Base-by-base conservation (phyloP, 2,888 invertebrate genomes). In the Trichogramma evanescens region DNA sequence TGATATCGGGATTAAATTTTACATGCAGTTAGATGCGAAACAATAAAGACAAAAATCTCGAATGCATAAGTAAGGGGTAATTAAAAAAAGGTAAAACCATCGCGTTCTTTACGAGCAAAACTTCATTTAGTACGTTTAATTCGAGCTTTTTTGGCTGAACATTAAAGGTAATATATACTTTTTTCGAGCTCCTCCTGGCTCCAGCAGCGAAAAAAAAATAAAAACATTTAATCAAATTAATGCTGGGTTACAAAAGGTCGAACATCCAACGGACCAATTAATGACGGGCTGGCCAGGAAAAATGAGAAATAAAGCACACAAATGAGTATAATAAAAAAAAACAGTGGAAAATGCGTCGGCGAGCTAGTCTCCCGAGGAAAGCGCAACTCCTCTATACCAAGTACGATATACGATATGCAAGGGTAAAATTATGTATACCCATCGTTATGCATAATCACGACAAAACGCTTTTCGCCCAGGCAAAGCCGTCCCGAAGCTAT, bases 371-470 rank as follows among this genome's bases (percentile, higher is more conserved):
- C 1, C 4, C 5, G 48, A 26, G 4, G 49, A 50, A 42, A 42
- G 41, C 26, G 42, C 1, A 41, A 40, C 45, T 4, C 7, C 38
- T 39, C n/a, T 10, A 45, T 9, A 5, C 5, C 13, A 56, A 38
- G 9, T 26, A 26, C 8, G 50, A 49, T 26, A 8, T 13, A 49
- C 39, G 45, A 44, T 10, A 53, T 9, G 44, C 9, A 13, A 26
- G 26, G 26, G 26, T 2, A 26, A 26, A 26, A 26, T 54, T 60
- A 52, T 56, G 59, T 59, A 53, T 55, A 59, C 55, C 59, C 62
- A 52, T 59, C 57, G 62, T 64, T 64, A 59, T 64, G 62, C 62
- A 58, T 64, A 64, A 64, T 64, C 64, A 64, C 59, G 55, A 59
- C 54, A 62, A 62, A 62, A 57, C 55, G 62, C 57, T 59, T 57